These are phyloP conservation scores for Catharus bicknelli DNA, from an alignment of 2,113 vertebrate genomes.

Conservation along the genomic window DNA sequence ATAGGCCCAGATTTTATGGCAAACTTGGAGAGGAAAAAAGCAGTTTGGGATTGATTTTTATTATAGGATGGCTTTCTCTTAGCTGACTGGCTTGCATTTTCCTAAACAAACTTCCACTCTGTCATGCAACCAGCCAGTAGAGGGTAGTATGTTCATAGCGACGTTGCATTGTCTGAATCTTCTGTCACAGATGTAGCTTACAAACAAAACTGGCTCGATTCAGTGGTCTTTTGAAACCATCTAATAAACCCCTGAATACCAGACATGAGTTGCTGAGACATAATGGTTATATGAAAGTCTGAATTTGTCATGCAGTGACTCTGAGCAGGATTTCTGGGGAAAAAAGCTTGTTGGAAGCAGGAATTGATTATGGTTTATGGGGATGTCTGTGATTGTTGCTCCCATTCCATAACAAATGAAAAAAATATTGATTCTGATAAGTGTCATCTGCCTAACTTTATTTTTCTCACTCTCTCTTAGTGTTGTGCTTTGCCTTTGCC, in stretches of 20 bases:
- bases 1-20: not conserved
- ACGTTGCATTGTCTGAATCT: accelerated
- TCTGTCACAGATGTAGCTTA: not conserved
- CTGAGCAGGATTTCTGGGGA: not conserved
- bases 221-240: not conserved
- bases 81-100: not conserved
- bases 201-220: not conserved
- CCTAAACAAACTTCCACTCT: not conserved
- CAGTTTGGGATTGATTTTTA: not conserved
- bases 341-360: not conserved
- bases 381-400: not conserved
- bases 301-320: not conserved
- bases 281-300: not conserved
- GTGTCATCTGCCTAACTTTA: not conserved
- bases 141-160: not conserved
- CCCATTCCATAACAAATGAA: not conserved
- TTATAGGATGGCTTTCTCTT: not conserved
- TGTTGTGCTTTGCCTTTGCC: not conserved
- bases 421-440: not conserved
- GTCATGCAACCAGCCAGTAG: not conserved
- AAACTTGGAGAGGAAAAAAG: not conserved
- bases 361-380: not conserved
- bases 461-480: not conserved
- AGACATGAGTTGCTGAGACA: not conserved
- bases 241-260: not conserved